These are phyloP conservation scores for Magallana nippona DNA, from an alignment of 2,888 invertebrate genomes.

Conservation along the genomic window DNA sequence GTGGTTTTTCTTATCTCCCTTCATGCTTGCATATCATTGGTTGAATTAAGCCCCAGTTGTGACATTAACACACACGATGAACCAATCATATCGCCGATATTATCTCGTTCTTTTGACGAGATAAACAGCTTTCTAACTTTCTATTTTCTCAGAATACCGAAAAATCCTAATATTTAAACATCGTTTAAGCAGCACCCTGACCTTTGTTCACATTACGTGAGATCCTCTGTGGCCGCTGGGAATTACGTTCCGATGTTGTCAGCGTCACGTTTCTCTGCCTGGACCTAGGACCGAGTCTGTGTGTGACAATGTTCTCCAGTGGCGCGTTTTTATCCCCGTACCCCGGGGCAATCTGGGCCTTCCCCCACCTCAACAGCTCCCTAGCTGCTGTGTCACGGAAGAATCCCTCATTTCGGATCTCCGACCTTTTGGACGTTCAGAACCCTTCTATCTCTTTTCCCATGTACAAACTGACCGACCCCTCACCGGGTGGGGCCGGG, in stretches of 20 bases:
- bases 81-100: constrained; percentile 5
- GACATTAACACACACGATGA: neutral
- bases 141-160: constrained; percentile 6
- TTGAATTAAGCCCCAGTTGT: constrained; percentile 7
- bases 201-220: neutral
- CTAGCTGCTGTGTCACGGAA: constrained; percentile 41
- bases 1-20: constrained; percentile 23
- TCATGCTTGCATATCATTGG: neutral
- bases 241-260: constrained; percentile 6
- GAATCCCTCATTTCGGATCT: constrained; percentile 55
- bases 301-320: constrained; percentile 10
- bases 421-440: constrained; percentile 58
- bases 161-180: constrained; percentile 6
- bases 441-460: constrained; percentile 7
- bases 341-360: constrained; percentile 9
- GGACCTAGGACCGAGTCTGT: neutral
- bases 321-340: constrained; percentile 3
- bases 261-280: neutral
- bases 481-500: neutral
- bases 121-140: constrained; percentile 22
- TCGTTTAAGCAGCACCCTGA: neutral
- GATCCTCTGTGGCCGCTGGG: neutral
- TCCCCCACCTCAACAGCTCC: constrained; percentile 7
- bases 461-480: neutral
- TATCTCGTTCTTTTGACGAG: constrained; percentile 27